Evolutionary conservation across 2,888 invertebrate species (phyloP), one percentile per base, ranked within the genome.

Genomic region (Erynnis tages): DNA sequence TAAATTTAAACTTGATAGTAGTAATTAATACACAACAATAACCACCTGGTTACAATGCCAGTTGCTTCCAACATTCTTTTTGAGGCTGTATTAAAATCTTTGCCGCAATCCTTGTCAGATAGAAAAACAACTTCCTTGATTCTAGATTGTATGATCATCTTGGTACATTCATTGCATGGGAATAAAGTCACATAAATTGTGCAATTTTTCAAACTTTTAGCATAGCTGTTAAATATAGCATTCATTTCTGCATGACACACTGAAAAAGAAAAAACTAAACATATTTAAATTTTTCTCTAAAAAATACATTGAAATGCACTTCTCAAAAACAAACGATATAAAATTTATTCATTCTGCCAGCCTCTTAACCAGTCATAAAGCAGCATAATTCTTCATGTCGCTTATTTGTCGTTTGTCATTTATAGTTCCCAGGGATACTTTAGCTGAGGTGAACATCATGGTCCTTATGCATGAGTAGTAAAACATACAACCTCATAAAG

Each of bases 201-300:
- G 69, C 97, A 97, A 58, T 93, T 92, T 62, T 92, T 93, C 0
- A 98, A 90, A 82, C 95, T 93, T 0, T 92, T 90, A 0, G 92
- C 91, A 75, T 97, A 97, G 76, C 95, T 97, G 77, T 99, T 99
- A 10, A 98, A 70, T 59, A 99, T 95, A 0, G 99, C 99, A 87
- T 99, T 99, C 87, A 98, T 92, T 90, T 99, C 99, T 1, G 99
- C 99, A 84, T 99, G 99, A 59, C 98, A 98, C 0, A 99, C 99
- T 97, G 81, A 56, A 91, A 91, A n/a, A n/a, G 50, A 50, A 54
- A 19, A 62, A 54, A n/a, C 49, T 25, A 56, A 29, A 43, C 5
- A 7, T 21, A 43, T 40, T 32, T n/a, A 13, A 11, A 19, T 2
- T 21, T 21, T 21, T n/a, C n/a, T n/a, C n/a, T n/a, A n/a, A n/a